A percentile compares a stretch with the other conserved stretches of the same genome.
These are phyloP conservation scores for Troides helena DNA, from an alignment of 2,888 invertebrate genomes.

Conservation along the genomic window DNA sequence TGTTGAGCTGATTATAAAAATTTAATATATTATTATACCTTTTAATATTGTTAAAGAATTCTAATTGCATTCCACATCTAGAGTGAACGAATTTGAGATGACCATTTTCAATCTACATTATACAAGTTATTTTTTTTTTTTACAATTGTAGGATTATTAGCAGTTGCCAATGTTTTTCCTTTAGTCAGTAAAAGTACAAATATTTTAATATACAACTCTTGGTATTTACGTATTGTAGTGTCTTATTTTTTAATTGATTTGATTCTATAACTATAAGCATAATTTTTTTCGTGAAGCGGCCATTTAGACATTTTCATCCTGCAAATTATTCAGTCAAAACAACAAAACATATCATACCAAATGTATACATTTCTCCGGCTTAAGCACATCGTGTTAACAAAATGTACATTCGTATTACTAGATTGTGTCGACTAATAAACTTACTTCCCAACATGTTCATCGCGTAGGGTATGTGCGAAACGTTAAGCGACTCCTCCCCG, in stretches of 20 bases:
- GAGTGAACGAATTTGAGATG: conserved; percentile 80
- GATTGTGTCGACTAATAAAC: conserved; percentile 1
- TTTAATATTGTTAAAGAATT: conserved; percentile 82
- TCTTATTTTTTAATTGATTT: conserved; percentile 75
- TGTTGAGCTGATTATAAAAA: conserved; percentile 83
- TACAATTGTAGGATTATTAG: conserved; percentile 79
- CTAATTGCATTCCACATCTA: conserved; percentile 82
- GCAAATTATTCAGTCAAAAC: conserved; percentile 75
- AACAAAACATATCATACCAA: conserved; percentile 78
- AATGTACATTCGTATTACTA: conserved; percentile 28
- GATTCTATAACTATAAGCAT: conserved; percentile 78
- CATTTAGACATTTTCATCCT: conserved; percentile 69
- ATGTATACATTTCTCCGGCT: conserved; percentile 55
- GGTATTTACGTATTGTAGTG: conserved; percentile 81
- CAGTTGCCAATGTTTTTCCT: conserved; percentile 82
- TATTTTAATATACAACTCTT: conserved; percentile 84
- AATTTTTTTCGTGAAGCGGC: conserved; percentile 74
- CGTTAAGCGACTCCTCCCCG: background rate
- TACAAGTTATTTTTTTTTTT: conserved; percentile 74
- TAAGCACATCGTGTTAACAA: conserved; percentile 29
- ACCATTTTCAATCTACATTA: conserved; percentile 80
- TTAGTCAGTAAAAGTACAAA: conserved; percentile 92
- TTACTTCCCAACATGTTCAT: conserved; percentile 1
- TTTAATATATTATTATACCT: conserved; percentile 82
- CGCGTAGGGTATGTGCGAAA: background rate